A percentile compares a stretch with the other conserved stretches of the same genome.
These are phyloP conservation scores for Julus scandinavius DNA, from an alignment of 2,888 invertebrate genomes.

Conservation along the genomic window DNA sequence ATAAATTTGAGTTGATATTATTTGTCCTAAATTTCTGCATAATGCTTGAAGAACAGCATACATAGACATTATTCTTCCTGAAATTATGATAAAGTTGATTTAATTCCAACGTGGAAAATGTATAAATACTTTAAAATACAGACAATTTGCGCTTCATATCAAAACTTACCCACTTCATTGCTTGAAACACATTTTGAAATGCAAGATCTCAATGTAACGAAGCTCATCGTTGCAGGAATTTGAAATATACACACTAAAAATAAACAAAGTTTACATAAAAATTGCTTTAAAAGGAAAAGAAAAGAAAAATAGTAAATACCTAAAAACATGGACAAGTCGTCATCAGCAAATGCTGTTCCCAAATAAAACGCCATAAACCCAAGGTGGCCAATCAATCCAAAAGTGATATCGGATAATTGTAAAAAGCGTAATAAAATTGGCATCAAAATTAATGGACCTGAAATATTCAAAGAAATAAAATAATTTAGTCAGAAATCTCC, in stretches of 20 bases:
- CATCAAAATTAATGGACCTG: conserved; percentile 40
- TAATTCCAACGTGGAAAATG: neutral
- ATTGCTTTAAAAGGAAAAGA: neutral
- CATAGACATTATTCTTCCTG: conserved; percentile 52
- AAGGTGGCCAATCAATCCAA: conserved; percentile 47
- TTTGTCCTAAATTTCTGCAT: conserved; percentile 28
- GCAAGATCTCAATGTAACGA: conserved; percentile 50
- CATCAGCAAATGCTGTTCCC: conserved; percentile 50
- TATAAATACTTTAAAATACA: neutral
- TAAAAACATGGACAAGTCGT: conserved; percentile 28
- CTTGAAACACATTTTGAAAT: conserved; percentile 49
- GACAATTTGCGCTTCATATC: neutral
- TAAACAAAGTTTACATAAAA: neutral
- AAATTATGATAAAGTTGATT: neutral
- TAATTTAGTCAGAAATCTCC: neutral
- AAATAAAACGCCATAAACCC: conserved; percentile 53
- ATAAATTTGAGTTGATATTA: conserved; percentile 47
- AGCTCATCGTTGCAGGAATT: conserved; percentile 47
- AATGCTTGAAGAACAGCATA: conserved; percentile 52
- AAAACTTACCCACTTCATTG: conserved; percentile 48
- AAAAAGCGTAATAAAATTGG: conserved; percentile 16
- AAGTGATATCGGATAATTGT: neutral
- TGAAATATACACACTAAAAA: conserved; percentile 42
- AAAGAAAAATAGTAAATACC: neutral
- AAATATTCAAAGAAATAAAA: neutral